Conservation (phyloP, 2,888 invertebrate genomes). For the Protodeltote pygarga region DNA sequence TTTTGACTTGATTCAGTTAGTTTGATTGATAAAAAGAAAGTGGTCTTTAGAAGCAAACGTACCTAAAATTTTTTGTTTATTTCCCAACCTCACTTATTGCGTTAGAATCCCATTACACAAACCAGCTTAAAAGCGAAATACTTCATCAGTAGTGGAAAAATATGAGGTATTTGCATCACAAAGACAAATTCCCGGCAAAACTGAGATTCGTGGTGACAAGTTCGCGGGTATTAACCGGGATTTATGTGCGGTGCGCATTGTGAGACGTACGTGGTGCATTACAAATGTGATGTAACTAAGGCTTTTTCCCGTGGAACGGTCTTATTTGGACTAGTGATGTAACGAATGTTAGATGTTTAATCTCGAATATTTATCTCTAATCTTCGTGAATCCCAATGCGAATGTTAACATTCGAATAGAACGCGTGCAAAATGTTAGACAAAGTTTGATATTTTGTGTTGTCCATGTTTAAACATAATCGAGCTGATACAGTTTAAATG, state of each 20-base stretch:
- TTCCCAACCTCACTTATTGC: conserved; percentile 6
- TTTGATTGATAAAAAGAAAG: no score
- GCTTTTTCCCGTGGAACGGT: conserved; percentile 10
- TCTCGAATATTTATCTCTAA: no score
- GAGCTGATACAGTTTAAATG: no score
- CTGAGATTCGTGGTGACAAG: conserved; percentile 37
- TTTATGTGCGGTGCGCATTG: conserved; percentile 49
- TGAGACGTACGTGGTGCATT: conserved; percentile 39
- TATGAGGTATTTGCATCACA: conserved; percentile 43
- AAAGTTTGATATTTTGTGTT: no score
- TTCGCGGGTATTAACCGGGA: conserved; percentile 44
- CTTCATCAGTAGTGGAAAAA: conserved; percentile 41
- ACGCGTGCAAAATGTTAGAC: no score
- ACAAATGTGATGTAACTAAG: conserved; percentile 33
- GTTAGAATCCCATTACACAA: conserved; percentile 3
- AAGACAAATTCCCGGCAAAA: conserved; percentile 36
- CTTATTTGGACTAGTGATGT: conserved; percentile 25
- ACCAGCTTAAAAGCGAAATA: conserved; percentile 28
- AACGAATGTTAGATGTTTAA: no score
- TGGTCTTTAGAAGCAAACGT: no score
- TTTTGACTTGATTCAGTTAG: no score
- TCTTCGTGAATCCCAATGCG: no score
- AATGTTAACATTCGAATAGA: no score
- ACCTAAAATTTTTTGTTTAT: neutral
- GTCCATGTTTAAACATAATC: no score